Evolutionary conservation across 2,113 vertebrate species (phyloP).

Genomic region (Ciconia boyciana): DNA sequence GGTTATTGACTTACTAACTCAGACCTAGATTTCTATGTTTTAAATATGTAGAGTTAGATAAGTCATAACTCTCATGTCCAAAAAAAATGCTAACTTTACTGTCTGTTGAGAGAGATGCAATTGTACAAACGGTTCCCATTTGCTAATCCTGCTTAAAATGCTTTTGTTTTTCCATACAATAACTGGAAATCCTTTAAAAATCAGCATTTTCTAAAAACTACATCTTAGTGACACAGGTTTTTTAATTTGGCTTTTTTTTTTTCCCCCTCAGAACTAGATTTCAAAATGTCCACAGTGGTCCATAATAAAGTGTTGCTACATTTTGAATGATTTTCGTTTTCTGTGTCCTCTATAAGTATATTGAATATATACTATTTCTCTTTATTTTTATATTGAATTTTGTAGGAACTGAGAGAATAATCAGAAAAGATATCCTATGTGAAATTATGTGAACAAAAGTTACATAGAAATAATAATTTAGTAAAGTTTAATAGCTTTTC

Average conservation of each 20-base stretch:
- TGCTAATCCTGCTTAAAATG: neutral
- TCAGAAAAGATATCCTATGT: neutral
- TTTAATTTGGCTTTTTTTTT: neutral
- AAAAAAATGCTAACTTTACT: neutral
- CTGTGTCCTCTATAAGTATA: neutral
- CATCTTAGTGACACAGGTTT: accelerated
- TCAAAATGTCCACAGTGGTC: neutral
- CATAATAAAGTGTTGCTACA: neutral
- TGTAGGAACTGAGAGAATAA: neutral
- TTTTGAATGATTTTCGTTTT: neutral
- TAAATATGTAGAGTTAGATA: neutral
- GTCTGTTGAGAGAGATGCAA: neutral
- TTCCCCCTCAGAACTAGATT: neutral
- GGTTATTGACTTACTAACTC: neutral
- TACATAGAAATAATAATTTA: neutral
- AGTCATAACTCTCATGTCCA: neutral
- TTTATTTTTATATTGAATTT: neutral
- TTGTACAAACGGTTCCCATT: neutral
- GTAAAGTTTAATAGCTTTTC: neutral
- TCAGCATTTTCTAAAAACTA: neutral
- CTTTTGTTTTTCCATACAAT: neutral
- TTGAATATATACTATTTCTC: neutral
- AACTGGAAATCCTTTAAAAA: neutral
- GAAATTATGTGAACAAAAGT: neutral
- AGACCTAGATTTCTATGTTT: neutral